Conservation (phyloP, 2,113 vertebrate genomes). For the Ramphastos sulfuratus region DNA sequence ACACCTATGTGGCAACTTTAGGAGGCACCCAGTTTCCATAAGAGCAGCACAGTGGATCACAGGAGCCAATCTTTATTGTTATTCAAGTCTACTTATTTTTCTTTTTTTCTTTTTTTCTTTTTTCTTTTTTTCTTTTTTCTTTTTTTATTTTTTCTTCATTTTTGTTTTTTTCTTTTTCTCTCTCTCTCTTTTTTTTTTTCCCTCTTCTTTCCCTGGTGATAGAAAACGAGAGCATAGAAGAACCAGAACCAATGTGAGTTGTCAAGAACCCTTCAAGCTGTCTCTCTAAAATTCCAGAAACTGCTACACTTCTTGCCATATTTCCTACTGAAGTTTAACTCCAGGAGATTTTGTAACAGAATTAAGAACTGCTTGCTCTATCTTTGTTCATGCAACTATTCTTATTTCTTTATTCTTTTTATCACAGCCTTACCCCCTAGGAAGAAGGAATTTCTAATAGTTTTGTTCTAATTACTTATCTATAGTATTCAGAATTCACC, state of each 20-base stretch:
- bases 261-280: neutral
- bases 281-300: neutral
- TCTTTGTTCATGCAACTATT: neutral
- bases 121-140: accelerated
- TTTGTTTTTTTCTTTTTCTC: no score
- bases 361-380: neutral
- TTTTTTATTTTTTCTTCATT: accelerated
- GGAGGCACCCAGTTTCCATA: neutral
- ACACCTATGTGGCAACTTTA: neutral
- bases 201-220: neutral
- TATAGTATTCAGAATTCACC: neutral
- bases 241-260: neutral
- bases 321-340: neutral
- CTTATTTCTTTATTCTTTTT: neutral
- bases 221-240: neutral
- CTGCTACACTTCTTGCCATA: neutral
- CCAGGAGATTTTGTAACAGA: neutral
- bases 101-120: no score
- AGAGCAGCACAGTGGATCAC: neutral
- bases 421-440: neutral
- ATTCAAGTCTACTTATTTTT: neutral
- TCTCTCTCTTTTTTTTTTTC: accelerated
- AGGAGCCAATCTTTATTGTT: neutral
- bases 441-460: accelerated
- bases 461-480: neutral